phyloP scores from a whole-genome alignment of 2,888 invertebrate genomes.

The Pelosia muscerda region DNA sequence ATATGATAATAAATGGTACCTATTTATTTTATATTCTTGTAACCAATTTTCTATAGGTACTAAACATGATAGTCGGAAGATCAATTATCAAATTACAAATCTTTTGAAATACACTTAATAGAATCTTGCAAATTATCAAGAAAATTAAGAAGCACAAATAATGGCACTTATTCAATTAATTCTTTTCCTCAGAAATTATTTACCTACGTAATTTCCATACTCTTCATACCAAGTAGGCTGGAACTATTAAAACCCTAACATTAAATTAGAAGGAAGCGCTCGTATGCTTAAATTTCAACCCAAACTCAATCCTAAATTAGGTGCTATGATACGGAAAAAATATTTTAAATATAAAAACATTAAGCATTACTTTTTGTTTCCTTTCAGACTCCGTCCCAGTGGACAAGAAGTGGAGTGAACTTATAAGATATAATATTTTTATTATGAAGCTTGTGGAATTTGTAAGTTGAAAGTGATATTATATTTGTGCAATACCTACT shows the following conservation, averaged over 20 bases:
- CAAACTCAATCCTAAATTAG: background rate
- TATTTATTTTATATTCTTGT: background rate
- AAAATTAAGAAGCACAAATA: too few relatives aligned
- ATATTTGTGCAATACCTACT: slow-evolving; percentile 24
- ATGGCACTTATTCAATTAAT: too few relatives aligned
- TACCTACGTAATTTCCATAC: too few relatives aligned
- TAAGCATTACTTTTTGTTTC: background rate
- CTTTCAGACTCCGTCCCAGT: slow-evolving; percentile 80
- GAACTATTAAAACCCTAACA: background rate
- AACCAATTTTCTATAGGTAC: background rate
- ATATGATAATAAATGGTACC: slow-evolving; percentile 83
- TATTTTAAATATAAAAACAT: background rate
- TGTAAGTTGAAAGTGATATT: slow-evolving; percentile 67
- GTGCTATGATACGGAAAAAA: background rate
- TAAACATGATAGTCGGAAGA: background rate
- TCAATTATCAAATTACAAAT: too few relatives aligned
- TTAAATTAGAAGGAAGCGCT: background rate
- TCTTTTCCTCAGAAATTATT: too few relatives aligned
- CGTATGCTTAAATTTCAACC: background rate
- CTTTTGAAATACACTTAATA: too few relatives aligned
- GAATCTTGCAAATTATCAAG: too few relatives aligned
- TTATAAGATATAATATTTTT: slow-evolving; percentile 81
- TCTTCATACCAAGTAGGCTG: too few relatives aligned
- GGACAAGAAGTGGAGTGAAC: slow-evolving; percentile 80
- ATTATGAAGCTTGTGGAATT: slow-evolving; percentile 83